These are phyloP conservation scores for Drosophila ezoana DNA, from an alignment of 2,888 invertebrate species.

Conservation along the genomic window DNA sequence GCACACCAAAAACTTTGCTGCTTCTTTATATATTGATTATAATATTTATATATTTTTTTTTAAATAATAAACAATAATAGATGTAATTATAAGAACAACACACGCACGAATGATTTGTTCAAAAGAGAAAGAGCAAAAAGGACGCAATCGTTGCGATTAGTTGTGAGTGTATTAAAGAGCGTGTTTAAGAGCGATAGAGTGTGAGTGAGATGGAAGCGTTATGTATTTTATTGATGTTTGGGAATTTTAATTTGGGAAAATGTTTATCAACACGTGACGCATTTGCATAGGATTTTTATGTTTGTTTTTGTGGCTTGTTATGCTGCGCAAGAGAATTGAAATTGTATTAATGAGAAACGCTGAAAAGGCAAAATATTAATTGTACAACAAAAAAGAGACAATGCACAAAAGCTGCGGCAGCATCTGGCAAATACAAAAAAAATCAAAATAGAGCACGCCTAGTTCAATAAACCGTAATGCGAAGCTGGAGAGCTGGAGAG, in stretches of 20 bases:
- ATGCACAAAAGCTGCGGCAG: neutral
- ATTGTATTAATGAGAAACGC: constrained; percentile 43
- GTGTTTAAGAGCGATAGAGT: constrained; percentile 1
- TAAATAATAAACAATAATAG: constrained; percentile 33
- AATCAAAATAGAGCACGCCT: constrained; percentile 45
- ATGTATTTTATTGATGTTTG: constrained; percentile 16
- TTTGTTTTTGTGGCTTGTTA: constrained; percentile 15
- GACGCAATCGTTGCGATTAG: constrained; percentile 74
- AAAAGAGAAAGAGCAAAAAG: constrained; percentile 29
- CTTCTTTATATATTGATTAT: constrained; percentile 11
- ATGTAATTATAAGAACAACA: constrained; percentile 39
- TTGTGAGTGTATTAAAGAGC: constrained; percentile 24
- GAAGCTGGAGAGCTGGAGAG: constrained; percentile 13
- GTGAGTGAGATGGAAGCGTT: constrained; percentile 12
- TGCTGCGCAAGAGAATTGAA: constrained; percentile 57
- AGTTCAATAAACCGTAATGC: constrained; percentile 66
- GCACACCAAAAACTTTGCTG: constrained; percentile 20
- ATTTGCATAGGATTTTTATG: constrained; percentile 22
- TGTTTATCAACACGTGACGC: constrained; percentile 45
- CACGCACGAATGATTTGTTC: constrained; percentile 41
- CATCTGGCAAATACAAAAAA: constrained; percentile 26
- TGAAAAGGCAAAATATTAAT: constrained; percentile 45
- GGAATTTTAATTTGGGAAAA: constrained; percentile 6
- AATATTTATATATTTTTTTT: constrained; percentile 7
- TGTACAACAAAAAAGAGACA: neutral